Conservation (phyloP, 2,797 vertebrate genomes). For the Sarcophilus harrisii region DNA sequence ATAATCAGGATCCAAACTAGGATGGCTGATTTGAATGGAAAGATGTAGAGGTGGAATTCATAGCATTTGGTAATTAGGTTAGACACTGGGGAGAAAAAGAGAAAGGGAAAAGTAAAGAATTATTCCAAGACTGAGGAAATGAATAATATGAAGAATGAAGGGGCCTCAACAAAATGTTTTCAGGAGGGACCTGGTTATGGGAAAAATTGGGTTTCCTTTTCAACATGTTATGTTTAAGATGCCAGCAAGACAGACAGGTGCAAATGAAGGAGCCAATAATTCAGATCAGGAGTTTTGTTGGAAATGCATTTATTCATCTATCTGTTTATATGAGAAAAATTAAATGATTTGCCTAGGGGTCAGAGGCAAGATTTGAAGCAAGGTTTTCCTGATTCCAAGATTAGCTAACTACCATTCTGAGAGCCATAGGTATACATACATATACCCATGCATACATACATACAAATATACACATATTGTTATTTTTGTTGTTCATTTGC, state of each 20-base stretch:
- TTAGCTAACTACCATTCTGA: neutral
- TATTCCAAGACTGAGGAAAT: neutral
- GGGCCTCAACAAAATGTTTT: neutral
- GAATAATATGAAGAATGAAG: neutral
- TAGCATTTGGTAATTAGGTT: neutral
- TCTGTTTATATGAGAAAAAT: neutral
- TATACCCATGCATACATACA: no score
- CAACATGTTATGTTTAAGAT: neutral
- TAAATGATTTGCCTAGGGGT: neutral
- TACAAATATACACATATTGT: neutral
- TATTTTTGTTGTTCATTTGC: neutral
- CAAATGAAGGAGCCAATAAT: neutral
- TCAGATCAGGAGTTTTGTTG: neutral
- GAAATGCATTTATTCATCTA: neutral
- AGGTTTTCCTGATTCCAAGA: neutral
- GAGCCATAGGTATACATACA: neutral
- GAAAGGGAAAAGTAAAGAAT: neutral
- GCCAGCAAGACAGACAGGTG: neutral
- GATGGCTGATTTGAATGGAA: neutral
- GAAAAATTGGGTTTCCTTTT: neutral
- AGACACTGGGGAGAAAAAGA: neutral
- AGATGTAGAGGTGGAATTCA: neutral
- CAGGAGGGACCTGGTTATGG: neutral
- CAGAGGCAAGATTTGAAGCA: neutral
- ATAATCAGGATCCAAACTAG: neutral